Percentiles rank a stretch among this genome's conserved stretches.
Evolutionary conservation across 2,888 invertebrate species (phyloP).

Genomic region (Latrodectus elegans): DNA sequence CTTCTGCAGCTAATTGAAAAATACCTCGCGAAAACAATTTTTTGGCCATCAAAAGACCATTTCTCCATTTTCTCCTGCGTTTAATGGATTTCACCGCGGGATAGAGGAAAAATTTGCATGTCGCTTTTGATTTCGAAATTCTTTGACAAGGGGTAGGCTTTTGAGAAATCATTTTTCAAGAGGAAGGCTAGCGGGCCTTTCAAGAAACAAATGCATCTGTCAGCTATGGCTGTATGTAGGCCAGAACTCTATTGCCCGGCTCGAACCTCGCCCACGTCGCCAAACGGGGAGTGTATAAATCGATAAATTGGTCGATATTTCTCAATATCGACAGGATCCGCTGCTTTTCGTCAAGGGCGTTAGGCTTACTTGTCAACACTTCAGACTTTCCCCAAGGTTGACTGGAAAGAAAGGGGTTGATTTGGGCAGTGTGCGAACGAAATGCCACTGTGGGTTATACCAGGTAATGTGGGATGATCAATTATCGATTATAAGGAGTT

Average conservation of each 20-base stretch:
- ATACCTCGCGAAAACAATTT: background rate
- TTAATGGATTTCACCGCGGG: background rate
- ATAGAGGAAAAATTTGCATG: background rate
- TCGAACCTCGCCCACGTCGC: conserved; percentile 46
- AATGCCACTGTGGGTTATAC: background rate
- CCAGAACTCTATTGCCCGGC: conserved; percentile 7
- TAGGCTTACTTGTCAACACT: conserved; percentile 1
- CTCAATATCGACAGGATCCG: background rate
- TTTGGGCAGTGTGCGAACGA: background rate
- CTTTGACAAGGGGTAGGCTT: background rate
- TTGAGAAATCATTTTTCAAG: background rate
- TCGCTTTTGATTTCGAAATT: background rate
- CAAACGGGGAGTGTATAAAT: background rate
- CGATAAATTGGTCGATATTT: background rate
- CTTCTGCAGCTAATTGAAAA: background rate
- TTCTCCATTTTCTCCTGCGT: background rate
- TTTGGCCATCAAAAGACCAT: background rate
- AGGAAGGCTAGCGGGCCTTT: background rate
- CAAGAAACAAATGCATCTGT: background rate
- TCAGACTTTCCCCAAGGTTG: background rate
- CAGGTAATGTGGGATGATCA: background rate
- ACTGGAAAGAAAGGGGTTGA: background rate
- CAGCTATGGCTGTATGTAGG: conserved; percentile 41
- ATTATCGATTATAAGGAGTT: conserved; percentile 2
- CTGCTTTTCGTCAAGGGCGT: background rate